phyloP scores from a whole-genome alignment of 2,888 invertebrate species.

The Cepaea hortensis region DNA sequence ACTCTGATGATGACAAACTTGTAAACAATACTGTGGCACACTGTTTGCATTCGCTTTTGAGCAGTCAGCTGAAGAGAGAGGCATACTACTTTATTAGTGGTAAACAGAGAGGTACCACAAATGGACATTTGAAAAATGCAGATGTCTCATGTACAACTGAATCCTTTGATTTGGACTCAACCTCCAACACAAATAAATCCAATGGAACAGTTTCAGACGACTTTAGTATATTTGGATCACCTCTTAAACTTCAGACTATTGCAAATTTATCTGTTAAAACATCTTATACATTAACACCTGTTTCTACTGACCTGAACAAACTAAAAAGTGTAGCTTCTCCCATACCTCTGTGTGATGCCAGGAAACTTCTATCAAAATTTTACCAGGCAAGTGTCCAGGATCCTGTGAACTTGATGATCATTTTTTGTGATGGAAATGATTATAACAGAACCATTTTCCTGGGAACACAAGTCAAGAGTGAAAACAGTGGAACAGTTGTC shows the following conservation, averaged over 20 bases:
- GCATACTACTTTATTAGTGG: conserved; percentile 26
- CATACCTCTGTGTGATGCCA: conserved; percentile 12
- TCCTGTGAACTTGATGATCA: not conserved
- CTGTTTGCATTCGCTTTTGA: conserved; percentile 11
- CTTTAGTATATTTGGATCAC: conserved; percentile 28
- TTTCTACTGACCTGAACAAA: not conserved
- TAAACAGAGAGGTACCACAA: not conserved
- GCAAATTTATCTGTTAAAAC: conserved; percentile 27
- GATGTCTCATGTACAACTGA: conserved; percentile 7
- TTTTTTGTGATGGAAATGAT: conserved; percentile 35
- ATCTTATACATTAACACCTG: conserved; percentile 9
- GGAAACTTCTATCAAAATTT: not conserved
- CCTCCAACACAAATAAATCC: conserved; percentile 2
- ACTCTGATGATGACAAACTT: not conserved
- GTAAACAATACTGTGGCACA: not conserved
- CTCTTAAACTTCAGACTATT: conserved; percentile 33
- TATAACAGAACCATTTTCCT: conserved; percentile 14
- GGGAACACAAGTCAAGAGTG: conserved; percentile 8
- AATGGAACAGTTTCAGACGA: not conserved
- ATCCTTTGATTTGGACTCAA: not conserved
- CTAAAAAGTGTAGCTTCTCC: not conserved
- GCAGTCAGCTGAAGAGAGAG: not conserved
- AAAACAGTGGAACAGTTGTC: not conserved
- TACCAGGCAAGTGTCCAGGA: not conserved
- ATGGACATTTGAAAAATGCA: not conserved